These are phyloP conservation scores for Leucophenga maculata DNA, from an alignment of 2,888 invertebrate species.

Conservation along the genomic window DNA sequence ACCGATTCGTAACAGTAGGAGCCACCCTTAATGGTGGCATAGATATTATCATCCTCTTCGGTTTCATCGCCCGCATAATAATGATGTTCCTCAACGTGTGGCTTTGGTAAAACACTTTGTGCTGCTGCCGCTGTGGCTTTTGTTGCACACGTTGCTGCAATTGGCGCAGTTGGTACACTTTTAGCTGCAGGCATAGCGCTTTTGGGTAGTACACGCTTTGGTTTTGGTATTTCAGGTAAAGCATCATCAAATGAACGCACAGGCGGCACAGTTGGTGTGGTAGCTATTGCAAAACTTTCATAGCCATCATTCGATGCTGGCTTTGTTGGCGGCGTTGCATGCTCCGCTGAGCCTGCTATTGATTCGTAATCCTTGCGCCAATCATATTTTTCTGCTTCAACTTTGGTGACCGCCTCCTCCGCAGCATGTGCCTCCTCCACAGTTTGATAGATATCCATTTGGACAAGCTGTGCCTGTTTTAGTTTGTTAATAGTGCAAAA, in stretches of 20 bases:
- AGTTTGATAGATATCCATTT: constrained; percentile 67
- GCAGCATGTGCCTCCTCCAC: constrained; percentile 62
- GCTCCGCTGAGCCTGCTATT: constrained; percentile 58
- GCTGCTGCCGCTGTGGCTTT: constrained; percentile 14
- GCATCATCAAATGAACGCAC: constrained; percentile 65
- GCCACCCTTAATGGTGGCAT: constrained; percentile 77
- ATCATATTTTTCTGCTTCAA: constrained; percentile 35
- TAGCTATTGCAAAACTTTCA: constrained; percentile 59
- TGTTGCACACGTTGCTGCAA: constrained; percentile 23
- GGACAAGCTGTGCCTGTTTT: constrained; percentile 29
- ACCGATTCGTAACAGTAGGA: constrained; percentile 70
- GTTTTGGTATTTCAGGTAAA: constrained; percentile 64
- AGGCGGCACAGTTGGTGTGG: neutral
- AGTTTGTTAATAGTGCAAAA: constrained; percentile 28
- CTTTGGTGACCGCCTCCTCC: neutral
- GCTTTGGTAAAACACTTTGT: neutral
- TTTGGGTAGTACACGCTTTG: constrained; percentile 65
- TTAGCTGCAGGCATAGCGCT: constrained; percentile 47
- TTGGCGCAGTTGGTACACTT: constrained; percentile 50
- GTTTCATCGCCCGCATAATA: constrained; percentile 53
- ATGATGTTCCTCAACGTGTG: constrained; percentile 40
- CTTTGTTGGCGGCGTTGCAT: constrained; percentile 25
- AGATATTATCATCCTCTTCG: constrained; percentile 75
- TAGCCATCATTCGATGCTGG: constrained; percentile 62
- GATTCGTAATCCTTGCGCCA: constrained; percentile 68